Evolutionary conservation across 2,113 vertebrate species (phyloP).

Genomic region (Pardalotus punctatus): DNA sequence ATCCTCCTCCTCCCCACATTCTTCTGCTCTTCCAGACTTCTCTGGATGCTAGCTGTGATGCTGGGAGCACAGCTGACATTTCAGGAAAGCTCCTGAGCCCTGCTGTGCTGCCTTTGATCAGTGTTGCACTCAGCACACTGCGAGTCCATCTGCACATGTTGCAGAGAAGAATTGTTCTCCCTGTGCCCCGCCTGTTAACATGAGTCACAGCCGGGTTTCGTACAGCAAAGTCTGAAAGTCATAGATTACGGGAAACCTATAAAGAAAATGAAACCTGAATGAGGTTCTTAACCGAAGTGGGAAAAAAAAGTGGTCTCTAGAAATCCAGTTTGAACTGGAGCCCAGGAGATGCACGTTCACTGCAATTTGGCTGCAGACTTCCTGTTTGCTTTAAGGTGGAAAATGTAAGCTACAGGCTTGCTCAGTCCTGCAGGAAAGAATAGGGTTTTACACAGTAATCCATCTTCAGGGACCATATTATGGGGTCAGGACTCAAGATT

Average conservation of each 20-base stretch:
- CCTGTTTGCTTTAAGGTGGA: not conserved
- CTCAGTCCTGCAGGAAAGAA: not conserved
- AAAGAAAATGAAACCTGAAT: not conserved
- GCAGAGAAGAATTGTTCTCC: not conserved
- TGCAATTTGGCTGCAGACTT: not conserved
- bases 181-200: not conserved
- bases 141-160: not conserved
- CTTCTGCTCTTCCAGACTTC: not conserved
- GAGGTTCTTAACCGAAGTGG: not conserved
- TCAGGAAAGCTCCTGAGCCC: not conserved
- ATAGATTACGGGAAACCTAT: not conserved
- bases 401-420: not conserved
- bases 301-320: not conserved
- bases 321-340: not conserved
- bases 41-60: not conserved
- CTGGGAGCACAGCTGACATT: not conserved
- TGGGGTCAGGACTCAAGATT: not conserved
- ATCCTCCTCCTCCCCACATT: not conserved
- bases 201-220: not conserved
- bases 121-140: not conserved
- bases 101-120: not conserved
- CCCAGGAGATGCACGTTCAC: not conserved
- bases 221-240: not conserved
- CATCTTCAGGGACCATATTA: not conserved
- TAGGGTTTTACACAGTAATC: not conserved